Evolutionary conservation across 2,888 invertebrate genomes (phyloP).

Genomic region (Trypoxylon attenuatum): DNA sequence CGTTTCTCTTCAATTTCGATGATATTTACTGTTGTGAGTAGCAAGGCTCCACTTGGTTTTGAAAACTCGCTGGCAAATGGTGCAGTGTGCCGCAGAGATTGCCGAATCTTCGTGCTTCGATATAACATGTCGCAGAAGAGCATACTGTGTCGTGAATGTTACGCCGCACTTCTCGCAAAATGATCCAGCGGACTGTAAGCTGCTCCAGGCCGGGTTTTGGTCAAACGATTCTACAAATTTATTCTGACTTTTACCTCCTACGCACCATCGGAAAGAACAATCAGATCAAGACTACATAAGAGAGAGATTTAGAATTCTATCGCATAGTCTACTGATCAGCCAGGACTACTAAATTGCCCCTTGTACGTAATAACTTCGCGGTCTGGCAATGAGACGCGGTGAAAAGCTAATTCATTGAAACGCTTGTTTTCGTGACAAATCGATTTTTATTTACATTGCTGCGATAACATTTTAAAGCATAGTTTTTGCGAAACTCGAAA

Average conservation of each 20-base stretch:
- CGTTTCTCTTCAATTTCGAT: constrained; percentile 55
- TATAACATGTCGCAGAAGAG: constrained; percentile 62
- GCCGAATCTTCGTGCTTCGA: constrained; percentile 64
- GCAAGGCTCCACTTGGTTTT: constrained; percentile 69
- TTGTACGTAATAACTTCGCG: neutral
- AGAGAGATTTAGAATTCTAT: too few species aligned
- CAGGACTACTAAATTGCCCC: neutral
- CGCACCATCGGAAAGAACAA: too few species aligned
- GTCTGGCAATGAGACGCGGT: neutral
- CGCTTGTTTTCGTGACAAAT: constrained; percentile 48
- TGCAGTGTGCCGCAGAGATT: constrained; percentile 59
- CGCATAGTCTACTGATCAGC: neutral
- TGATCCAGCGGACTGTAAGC: constrained; percentile 48
- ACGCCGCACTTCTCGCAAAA: constrained; percentile 59
- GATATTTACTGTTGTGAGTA: constrained; percentile 67
- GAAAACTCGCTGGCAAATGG: constrained; percentile 63
- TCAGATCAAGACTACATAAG: too few species aligned
- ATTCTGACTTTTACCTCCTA: constrained; percentile 47
- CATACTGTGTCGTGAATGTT: constrained; percentile 62
- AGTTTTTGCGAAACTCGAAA: constrained; percentile 47
- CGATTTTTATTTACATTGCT: constrained; percentile 62
- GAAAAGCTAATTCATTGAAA: constrained; percentile 10
- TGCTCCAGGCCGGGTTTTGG: constrained; percentile 32
- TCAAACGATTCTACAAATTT: constrained; percentile 57
- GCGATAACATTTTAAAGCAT: constrained; percentile 62